phyloP scores from a whole-genome alignment of 2,888 invertebrate species.

The Lingula anatina region DNA sequence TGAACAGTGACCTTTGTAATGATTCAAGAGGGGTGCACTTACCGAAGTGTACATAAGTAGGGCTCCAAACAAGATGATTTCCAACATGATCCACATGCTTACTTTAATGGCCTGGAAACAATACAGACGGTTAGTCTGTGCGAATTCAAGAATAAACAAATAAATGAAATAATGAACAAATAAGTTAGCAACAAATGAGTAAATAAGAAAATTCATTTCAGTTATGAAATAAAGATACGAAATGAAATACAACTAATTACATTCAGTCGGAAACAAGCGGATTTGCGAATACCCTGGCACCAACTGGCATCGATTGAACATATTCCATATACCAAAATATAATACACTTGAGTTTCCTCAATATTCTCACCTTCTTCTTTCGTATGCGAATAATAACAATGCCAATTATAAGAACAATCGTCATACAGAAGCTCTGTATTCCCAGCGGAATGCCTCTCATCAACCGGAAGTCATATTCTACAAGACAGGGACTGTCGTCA shows the following conservation, averaged over 20 bases:
- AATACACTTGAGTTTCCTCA: no score
- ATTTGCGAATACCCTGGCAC: no score
- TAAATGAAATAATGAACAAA: no score
- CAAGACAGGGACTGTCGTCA: conserved; percentile 50
- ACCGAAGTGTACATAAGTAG: conserved; percentile 79
- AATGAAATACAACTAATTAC: no score
- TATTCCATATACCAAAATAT: no score
- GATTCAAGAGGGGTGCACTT: no score
- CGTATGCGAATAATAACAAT: conserved; percentile 74
- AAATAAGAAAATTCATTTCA: no score
- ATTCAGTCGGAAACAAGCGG: no score
- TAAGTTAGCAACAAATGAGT: no score
- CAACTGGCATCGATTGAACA: no score
- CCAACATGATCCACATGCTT: conserved; percentile 82
- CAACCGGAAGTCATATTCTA: conserved; percentile 58
- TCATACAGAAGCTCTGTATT: conserved; percentile 71
- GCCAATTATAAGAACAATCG: conserved; percentile 68
- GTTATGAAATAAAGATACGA: no score
- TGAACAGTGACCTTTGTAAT: no score
- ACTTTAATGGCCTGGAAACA: conserved; percentile 43
- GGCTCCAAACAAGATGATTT: conserved; percentile 78
- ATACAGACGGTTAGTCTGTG: neutral
- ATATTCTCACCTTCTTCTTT: conserved; percentile 75
- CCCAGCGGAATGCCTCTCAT: conserved; percentile 69
- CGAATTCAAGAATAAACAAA: conserved; percentile 2